A percentile compares a stretch with the other conserved stretches of the same genome.
Conservation (phyloP, 30 jellyfish, hydroid and myxozoan genomes). For the Hydractinia echinata region DNA sequence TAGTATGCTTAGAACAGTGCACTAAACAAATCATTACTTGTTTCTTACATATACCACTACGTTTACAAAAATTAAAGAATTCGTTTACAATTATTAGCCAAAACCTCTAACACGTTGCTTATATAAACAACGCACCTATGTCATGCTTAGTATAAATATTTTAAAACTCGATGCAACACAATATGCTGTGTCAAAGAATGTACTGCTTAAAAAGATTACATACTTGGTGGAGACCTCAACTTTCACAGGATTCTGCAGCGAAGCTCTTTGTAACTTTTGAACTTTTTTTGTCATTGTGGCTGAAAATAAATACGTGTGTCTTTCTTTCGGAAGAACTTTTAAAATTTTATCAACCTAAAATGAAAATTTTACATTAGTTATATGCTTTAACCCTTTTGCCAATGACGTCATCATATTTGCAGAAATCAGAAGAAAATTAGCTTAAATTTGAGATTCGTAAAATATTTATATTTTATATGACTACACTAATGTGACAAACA, state of each 20-base stretch:
- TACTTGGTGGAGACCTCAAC: constrained; percentile 93
- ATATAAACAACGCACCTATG: neutral
- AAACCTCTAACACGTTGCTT: neutral
- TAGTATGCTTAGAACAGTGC: too few relatives aligned
- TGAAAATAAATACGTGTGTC: constrained; percentile 81
- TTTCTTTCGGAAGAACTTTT: constrained; percentile 82
- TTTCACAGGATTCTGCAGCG: constrained; percentile 79
- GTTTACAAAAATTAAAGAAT: too few relatives aligned
- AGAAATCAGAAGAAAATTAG: too few relatives aligned
- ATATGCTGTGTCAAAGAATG: neutral
- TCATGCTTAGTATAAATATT: neutral
- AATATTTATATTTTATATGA: too few relatives aligned
- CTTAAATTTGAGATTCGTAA: too few relatives aligned
- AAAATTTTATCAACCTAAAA: constrained; percentile 86
- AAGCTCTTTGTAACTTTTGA: constrained; percentile 83
- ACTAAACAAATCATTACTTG: too few relatives aligned
- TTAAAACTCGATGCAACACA: neutral
- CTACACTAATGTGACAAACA: too few relatives aligned
- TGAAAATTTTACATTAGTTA: too few relatives aligned
- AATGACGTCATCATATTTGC: too few relatives aligned
- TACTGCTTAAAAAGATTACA: neutral
- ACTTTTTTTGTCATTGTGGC: constrained; percentile 99
- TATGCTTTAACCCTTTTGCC: too few relatives aligned
- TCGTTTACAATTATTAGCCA: too few relatives aligned
- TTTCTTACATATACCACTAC: too few relatives aligned